phyloP scores from a whole-genome alignment of 1,140 invertebrate genomes.

The Pseudomyrmex pallidus region DNA sequence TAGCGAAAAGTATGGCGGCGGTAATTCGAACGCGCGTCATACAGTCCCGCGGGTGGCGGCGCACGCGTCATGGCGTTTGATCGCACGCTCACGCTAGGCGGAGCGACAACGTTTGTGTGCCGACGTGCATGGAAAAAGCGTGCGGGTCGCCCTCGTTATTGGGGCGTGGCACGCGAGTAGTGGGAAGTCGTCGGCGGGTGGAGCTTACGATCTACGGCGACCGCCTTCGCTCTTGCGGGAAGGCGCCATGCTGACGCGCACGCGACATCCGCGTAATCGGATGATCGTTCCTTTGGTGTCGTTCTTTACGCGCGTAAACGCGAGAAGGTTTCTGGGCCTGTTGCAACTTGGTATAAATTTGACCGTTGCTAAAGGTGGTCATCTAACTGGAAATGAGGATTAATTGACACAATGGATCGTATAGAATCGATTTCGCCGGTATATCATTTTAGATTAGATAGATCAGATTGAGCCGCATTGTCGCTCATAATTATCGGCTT shows the following conservation, averaged over 20 bases:
- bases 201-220: constrained; percentile 3
- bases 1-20: constrained; percentile 68
- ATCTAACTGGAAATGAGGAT: background rate
- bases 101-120: constrained; percentile 57
- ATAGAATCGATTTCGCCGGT: background rate
- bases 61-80: constrained; percentile 61
- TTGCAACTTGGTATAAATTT: background rate
- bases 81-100: constrained; percentile 65
- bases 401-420: background rate
- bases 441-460: constrained; percentile 12
- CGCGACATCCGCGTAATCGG: constrained; percentile 60
- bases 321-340: background rate
- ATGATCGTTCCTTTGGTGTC: constrained; percentile 32
- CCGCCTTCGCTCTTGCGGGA: constrained; percentile 5
- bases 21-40: constrained; percentile 72
- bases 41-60: constrained; percentile 46
- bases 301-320: constrained; percentile 24
- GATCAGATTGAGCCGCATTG: background rate
- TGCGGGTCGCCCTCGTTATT: constrained; percentile 47
- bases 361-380: background rate
- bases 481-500: background rate
- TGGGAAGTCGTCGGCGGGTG: background rate
- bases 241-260: constrained; percentile 66
- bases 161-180: constrained; percentile 1
- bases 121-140: constrained; percentile 61